Evolutionary conservation across 2,888 invertebrate genomes (phyloP).

Genomic region (Molanna angustata): DNA sequence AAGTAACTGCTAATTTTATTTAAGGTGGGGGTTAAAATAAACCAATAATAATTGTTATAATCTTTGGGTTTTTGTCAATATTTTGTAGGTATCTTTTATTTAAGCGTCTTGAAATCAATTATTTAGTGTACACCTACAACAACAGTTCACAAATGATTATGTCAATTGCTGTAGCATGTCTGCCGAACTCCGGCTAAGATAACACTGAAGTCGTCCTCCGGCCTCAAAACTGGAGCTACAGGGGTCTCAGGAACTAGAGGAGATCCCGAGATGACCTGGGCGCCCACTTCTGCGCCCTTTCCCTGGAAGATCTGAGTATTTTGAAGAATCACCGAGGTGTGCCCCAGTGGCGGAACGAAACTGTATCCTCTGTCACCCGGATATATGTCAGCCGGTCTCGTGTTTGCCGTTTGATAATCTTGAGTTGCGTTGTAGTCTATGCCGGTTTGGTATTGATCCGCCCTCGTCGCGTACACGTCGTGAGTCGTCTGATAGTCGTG

Average conservation of each 20-base stretch:
- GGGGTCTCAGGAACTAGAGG: conserved; percentile 40
- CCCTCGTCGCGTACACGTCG: conserved; percentile 39
- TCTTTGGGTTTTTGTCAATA: too few species aligned
- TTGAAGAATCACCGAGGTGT: conserved; percentile 58
- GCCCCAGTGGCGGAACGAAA: conserved; percentile 51
- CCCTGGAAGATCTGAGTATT: conserved; percentile 41
- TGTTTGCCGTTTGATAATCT: conserved; percentile 44
- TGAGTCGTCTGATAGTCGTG: conserved; percentile 46
- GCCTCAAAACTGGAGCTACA: conserved; percentile 54
- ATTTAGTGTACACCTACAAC: too few species aligned
- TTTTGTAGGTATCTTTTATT: too few species aligned
- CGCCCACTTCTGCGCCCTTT: conserved; percentile 37
- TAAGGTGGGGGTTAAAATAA: too few species aligned
- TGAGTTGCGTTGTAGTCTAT: conserved; percentile 36
- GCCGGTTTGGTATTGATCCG: conserved; percentile 34
- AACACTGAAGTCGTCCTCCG: conserved; percentile 85
- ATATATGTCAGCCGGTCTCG: conserved; percentile 40
- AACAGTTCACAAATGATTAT: too few species aligned
- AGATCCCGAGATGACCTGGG: conserved; percentile 44
- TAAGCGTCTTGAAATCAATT: too few species aligned
- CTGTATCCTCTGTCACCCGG: conserved; percentile 36
- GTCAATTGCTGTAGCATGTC: conserved; percentile 80
- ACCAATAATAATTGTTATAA: too few species aligned
- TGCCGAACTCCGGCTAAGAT: conserved; percentile 85
- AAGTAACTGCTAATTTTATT: too few species aligned